These are phyloP conservation scores for Marmota monax DNA, from an alignment of 2,113 vertebrate genomes.

Conservation along the genomic window DNA sequence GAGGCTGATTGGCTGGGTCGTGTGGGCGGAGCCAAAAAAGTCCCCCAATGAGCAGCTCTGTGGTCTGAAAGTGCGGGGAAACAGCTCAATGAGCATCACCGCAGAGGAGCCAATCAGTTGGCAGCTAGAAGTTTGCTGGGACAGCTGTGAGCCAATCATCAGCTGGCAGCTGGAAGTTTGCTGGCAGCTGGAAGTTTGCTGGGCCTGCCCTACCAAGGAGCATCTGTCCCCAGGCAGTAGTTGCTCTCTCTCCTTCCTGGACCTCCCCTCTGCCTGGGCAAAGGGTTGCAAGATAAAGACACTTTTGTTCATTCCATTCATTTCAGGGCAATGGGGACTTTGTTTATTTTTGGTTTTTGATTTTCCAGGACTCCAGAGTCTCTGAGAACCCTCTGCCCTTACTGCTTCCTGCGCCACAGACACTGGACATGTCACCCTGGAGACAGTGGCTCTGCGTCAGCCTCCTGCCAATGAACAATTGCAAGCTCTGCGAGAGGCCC, in stretches of 20 bases:
- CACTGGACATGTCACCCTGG: fast-evolving
- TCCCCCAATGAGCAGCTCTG: no score
- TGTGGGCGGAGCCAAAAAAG: no score
- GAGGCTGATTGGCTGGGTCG: no score
- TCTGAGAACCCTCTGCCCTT: not conserved
- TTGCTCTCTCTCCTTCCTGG: not conserved
- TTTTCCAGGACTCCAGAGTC: not conserved
- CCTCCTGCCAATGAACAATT: not conserved
- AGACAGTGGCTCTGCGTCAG: not conserved
- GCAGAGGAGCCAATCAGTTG: no score
- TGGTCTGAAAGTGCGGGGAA: no score
- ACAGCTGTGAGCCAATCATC: no score
- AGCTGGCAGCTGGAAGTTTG: no score
- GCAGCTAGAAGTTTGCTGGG: no score
- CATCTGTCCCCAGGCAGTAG: not conserved
- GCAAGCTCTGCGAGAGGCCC: constrained; percentile 5
- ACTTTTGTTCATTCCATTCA: not conserved
- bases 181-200: no score
- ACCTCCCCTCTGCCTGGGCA: not conserved
- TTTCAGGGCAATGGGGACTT: not conserved
- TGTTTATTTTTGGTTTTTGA: not conserved
- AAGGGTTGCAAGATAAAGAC: not conserved
- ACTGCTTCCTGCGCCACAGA: not conserved
- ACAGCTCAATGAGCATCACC: no score
- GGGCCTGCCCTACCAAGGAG: not conserved